Evolutionary conservation across 2,888 invertebrate genomes (phyloP).

Genomic region (Capitulum mitella): DNA sequence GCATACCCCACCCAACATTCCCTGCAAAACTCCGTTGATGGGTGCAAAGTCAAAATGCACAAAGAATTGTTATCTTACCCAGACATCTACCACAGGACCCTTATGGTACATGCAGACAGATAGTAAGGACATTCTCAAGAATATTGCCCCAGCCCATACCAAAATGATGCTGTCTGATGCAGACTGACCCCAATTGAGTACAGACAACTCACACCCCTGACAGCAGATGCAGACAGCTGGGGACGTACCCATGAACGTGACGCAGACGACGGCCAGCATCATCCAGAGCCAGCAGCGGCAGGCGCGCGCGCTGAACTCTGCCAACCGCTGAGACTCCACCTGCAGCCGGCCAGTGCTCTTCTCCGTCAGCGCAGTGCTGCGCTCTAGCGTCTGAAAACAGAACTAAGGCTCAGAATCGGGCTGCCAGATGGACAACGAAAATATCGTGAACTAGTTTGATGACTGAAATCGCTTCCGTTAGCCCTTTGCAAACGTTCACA

Average conservation of each 20-base stretch:
- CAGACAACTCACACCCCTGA: background rate
- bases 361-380: constrained; percentile 70
- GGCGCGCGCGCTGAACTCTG: constrained; percentile 73
- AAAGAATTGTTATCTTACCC: background rate
- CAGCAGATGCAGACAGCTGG: background rate
- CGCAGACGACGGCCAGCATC: constrained; percentile 74
- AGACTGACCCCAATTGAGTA: background rate
- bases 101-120: background rate
- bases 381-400: constrained; percentile 56
- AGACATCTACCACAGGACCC: background rate
- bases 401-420: no score
- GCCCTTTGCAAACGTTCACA: no score
- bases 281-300: constrained; percentile 96
- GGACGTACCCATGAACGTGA: constrained; percentile 60
- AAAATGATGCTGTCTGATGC: background rate
- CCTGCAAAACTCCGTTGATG: no score
- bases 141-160: background rate
- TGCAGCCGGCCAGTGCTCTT: constrained; percentile 66
- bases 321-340: constrained; percentile 70
- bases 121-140: background rate
- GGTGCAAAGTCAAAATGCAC: background rate
- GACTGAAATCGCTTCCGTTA: no score
- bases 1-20: no score
- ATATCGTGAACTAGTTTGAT: no score
- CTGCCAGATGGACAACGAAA: no score